phyloP scores from a whole-genome alignment of 2,113 vertebrate species.

The Redunca redunca region DNA sequence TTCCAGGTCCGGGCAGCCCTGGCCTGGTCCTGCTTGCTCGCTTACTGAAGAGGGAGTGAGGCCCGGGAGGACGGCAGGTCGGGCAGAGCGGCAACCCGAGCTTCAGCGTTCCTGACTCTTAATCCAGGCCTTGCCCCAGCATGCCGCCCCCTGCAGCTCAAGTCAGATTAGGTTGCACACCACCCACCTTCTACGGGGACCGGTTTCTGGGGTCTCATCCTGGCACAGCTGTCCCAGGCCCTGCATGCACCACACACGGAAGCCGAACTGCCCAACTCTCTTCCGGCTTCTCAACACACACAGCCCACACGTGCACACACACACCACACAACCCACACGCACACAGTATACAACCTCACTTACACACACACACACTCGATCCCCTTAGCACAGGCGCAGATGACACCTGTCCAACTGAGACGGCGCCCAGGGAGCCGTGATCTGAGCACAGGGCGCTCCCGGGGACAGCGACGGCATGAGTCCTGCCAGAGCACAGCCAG shows the following conservation, averaged over 20 bases:
- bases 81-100: accelerated
- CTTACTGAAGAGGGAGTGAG: background rate
- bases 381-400: background rate
- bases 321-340: background rate
- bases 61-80: accelerated
- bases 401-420: accelerated
- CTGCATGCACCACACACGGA: accelerated
- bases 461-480: background rate
- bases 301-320: too few species aligned
- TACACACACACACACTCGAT: too few species aligned
- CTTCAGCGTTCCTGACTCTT: accelerated
- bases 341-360: background rate
- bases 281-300: background rate
- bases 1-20: background rate
- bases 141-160: accelerated
- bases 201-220: accelerated
- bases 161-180: accelerated
- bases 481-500: background rate
- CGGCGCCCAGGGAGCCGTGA: background rate
- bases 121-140: accelerated
- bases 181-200: accelerated
- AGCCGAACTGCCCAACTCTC: background rate
- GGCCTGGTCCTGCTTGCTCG: background rate
- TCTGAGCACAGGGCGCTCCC: too few species aligned
- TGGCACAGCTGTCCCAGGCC: accelerated